Evolutionary conservation across 2,113 vertebrate species (phyloP).

Genomic region (Amazona guildingii): DNA sequence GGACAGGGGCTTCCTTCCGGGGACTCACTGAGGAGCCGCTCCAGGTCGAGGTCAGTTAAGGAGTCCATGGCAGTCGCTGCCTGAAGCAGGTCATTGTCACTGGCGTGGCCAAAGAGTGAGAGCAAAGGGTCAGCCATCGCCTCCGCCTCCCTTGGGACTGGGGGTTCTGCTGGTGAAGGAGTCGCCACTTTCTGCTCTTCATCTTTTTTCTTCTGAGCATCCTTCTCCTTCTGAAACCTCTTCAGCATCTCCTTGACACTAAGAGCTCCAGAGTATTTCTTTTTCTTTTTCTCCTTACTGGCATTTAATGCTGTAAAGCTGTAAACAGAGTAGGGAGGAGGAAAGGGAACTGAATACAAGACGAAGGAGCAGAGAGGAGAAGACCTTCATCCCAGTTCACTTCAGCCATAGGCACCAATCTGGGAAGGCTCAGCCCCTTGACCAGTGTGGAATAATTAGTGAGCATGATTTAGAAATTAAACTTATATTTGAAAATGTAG

Average conservation of each 20-base stretch:
- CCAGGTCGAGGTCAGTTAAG: slow-evolving; percentile 83
- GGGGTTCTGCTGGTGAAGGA: slow-evolving; percentile 25
- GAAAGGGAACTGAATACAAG: background rate
- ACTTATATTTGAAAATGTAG: background rate
- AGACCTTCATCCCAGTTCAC: background rate
- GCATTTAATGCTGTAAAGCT: slow-evolving; percentile 77
- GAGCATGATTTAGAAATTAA: background rate
- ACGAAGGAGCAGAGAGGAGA: background rate
- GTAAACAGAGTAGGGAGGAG: background rate
- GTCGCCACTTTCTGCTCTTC: slow-evolving; percentile 43
- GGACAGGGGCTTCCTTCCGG: slow-evolving; percentile 74
- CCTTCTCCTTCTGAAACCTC: slow-evolving; percentile 91
- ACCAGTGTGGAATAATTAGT: background rate
- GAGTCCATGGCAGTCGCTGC: slow-evolving; percentile 84
- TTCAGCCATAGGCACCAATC: background rate
- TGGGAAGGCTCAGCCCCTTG: background rate
- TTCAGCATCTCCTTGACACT: slow-evolving; percentile 90
- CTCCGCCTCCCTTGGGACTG: slow-evolving; percentile 65
- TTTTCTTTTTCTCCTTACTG: slow-evolving; percentile 84
- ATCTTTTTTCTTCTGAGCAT: slow-evolving; percentile 75
- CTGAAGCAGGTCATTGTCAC: slow-evolving; percentile 85
- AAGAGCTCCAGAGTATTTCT: slow-evolving; percentile 75
- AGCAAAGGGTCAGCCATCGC: slow-evolving; percentile 78
- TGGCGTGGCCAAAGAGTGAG: slow-evolving; percentile 81
- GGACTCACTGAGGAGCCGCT: slow-evolving; percentile 81